phyloP scores from a whole-genome alignment of 2,113 vertebrate genomes.

The Paratilapia polleni region DNA sequence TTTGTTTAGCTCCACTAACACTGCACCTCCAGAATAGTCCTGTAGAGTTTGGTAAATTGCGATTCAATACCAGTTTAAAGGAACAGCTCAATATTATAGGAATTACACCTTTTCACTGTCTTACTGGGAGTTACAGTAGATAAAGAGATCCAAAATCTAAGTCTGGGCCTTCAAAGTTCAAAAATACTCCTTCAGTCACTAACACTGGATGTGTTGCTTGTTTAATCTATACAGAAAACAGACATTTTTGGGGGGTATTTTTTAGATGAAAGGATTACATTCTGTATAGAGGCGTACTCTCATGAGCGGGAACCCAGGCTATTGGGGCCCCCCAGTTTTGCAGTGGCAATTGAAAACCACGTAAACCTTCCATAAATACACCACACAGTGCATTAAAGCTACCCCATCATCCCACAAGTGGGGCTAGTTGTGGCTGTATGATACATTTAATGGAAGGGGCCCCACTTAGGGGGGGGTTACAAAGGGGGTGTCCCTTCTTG shows the following conservation, averaged over 20 bases:
- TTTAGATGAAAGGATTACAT: background rate
- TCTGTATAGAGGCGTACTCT: background rate
- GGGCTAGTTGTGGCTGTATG: background rate
- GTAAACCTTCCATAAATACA: background rate
- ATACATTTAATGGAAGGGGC: too few relatives aligned
- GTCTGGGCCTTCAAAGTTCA: background rate
- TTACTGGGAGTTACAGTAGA: background rate
- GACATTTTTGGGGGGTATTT: background rate
- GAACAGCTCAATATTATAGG: background rate
- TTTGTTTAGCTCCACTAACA: background rate
- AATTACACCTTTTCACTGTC: background rate
- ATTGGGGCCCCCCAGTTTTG: background rate
- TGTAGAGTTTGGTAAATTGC: background rate
- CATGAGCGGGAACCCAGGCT: background rate
- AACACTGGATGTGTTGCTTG: background rate
- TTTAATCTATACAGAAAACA: background rate
- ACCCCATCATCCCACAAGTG: background rate
- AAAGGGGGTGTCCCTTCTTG: background rate
- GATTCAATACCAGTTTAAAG: background rate
- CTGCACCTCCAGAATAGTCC: background rate
- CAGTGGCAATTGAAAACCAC: background rate
- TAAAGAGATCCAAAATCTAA: conserved; percentile 1
- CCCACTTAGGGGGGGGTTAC: background rate
- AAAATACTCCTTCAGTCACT: background rate
- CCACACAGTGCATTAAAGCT: background rate